phyloP scores from a whole-genome alignment of 64 coral and sea anemone species.

The Actinia tenebrosa region DNA sequence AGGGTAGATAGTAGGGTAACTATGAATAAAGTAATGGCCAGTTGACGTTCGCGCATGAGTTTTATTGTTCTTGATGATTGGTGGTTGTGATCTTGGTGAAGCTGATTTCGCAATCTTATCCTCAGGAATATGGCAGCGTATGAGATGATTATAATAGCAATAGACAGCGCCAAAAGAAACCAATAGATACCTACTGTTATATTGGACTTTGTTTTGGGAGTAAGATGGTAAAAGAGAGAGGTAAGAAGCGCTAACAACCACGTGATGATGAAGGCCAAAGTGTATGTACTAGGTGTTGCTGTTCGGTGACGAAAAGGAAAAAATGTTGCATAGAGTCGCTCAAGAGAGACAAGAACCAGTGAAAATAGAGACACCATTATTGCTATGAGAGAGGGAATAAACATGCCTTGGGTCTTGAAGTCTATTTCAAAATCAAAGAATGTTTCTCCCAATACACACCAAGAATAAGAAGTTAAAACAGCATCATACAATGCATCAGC shows the following conservation, averaged over 20 bases:
- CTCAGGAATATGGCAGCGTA: background rate
- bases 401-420: background rate
- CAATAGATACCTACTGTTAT: background rate
- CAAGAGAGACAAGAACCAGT: conserved; percentile 6
- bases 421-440: background rate
- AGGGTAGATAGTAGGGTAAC: background rate
- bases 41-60: background rate
- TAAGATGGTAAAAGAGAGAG: background rate
- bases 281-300: background rate
- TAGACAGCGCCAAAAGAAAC: background rate
- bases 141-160: background rate
- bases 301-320: background rate
- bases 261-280: background rate
- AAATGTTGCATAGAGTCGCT: background rate
- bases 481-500: background rate
- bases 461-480: background rate
- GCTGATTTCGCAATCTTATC: background rate
- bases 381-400: too few relatives aligned
- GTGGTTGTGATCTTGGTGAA: background rate
- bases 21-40: conserved; percentile 2
- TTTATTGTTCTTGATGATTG: background rate
- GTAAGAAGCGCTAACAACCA: background rate
- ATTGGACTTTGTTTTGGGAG: too few relatives aligned
- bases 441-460: background rate
- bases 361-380: background rate